Percentiles rank a stretch among this genome's conserved stretches.
Evolutionary conservation across 2,888 invertebrate genomes (phyloP).

Genomic region (Rapana venosa): DNA sequence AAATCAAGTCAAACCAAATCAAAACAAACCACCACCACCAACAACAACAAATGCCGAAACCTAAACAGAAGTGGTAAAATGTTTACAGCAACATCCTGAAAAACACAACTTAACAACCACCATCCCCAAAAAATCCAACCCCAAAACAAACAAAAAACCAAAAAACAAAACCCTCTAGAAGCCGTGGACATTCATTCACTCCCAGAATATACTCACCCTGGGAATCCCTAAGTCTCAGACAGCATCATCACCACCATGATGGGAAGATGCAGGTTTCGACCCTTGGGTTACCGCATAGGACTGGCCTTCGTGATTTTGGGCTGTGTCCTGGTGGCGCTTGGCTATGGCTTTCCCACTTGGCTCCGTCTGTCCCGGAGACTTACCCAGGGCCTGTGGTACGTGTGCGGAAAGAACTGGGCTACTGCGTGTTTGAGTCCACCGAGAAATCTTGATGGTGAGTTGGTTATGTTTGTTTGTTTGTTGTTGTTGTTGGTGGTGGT

Average conservation of each 20-base stretch:
- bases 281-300: conserved; percentile 38
- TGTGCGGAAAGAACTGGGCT: neutral
- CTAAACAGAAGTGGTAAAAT: too few relatives aligned
- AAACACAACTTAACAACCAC: too few relatives aligned
- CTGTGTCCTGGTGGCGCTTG: conserved; percentile 33
- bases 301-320: conserved; percentile 28
- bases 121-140: too few relatives aligned
- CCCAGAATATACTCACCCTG: too few relatives aligned
- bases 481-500: neutral
- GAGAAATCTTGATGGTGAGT: conserved; percentile 20
- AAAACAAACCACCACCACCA: too few relatives aligned
- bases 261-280: conserved; percentile 39
- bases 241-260: neutral
- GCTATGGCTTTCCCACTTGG: conserved; percentile 38
- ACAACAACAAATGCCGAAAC: too few relatives aligned
- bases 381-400: conserved; percentile 40
- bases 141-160: too few relatives aligned
- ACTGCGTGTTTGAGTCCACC: neutral
- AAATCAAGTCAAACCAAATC: too few relatives aligned
- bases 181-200: too few relatives aligned
- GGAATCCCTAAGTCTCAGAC: too few relatives aligned
- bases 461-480: neutral
- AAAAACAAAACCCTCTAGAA: too few relatives aligned
- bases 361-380: neutral
- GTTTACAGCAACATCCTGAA: too few relatives aligned